Conservation (phyloP, 2,797 vertebrate genomes). For the Semaprochilodus insignis region DNA sequence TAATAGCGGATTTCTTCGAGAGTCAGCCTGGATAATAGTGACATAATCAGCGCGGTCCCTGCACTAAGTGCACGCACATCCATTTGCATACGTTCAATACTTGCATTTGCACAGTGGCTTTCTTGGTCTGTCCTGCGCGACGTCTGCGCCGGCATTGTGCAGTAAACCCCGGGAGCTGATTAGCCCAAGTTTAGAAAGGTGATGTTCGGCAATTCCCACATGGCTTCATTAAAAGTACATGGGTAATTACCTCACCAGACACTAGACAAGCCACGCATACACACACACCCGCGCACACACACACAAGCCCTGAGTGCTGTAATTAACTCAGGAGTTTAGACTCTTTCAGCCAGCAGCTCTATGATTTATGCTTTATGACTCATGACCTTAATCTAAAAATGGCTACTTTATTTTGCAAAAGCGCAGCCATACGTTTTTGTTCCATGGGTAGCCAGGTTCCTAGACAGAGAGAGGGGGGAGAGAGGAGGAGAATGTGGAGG, state of each 20-base stretch:
- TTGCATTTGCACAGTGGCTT: constrained; percentile 27
- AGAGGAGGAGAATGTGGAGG: neutral
- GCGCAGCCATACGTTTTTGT: constrained; percentile 14
- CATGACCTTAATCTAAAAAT: constrained; percentile 55
- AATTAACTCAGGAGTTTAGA: constrained; percentile 51
- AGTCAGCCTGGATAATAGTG: constrained; percentile 15
- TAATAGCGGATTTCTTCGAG: constrained; percentile 1
- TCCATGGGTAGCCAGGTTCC: constrained; percentile 2
- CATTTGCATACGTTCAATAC: constrained; percentile 31
- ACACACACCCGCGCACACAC: constrained; percentile 13
- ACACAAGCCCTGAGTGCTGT: constrained; percentile 38
- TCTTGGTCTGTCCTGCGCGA: constrained; percentile 12
- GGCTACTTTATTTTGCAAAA: constrained; percentile 49
- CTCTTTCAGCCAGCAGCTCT: constrained; percentile 42
- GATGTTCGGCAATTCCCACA: constrained; percentile 55
- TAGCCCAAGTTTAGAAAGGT: constrained; percentile 54
- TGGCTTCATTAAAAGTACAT: constrained; percentile 60
- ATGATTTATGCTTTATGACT: constrained; percentile 58
- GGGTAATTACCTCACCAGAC: constrained; percentile 59
- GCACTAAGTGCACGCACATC: neutral
- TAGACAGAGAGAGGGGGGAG: neutral
- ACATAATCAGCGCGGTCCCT: constrained; percentile 7
- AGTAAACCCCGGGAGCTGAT: constrained; percentile 50
- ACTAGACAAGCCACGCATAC: constrained; percentile 37
- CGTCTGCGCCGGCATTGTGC: constrained; percentile 17